phyloP scores from a whole-genome alignment of 1,140 invertebrate genomes.

The Pissodes strobi region DNA sequence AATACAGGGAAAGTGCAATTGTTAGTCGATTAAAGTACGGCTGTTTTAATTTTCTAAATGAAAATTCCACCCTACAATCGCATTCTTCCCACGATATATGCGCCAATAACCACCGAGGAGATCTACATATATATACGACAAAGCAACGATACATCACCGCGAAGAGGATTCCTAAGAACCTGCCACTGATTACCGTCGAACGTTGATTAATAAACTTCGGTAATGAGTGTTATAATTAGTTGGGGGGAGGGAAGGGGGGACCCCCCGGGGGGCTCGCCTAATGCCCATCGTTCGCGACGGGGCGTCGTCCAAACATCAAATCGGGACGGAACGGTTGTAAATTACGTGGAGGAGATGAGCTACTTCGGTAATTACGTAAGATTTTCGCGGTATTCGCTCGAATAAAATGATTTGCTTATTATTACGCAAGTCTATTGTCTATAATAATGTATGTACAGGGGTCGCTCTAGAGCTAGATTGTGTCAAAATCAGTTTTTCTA shows the following conservation, averaged over 20 bases:
- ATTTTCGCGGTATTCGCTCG: neutral
- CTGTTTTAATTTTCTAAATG: no score
- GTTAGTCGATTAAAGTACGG: no score
- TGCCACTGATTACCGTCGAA: slow-evolving; percentile 47
- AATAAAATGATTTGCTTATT: no score
- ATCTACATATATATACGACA: no score
- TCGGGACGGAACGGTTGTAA: neutral
- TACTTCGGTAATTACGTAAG: neutral
- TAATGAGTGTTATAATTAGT: slow-evolving; percentile 56
- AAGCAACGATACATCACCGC: neutral
- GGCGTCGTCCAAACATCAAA: slow-evolving; percentile 23
- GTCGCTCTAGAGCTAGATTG: no score
- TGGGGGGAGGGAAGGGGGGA: slow-evolving; percentile 40
- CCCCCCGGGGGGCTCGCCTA: slow-evolving; percentile 37
- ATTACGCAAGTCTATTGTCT: no score
- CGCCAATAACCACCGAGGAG: no score
- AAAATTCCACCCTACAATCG: no score
- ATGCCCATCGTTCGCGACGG: slow-evolving; percentile 36
- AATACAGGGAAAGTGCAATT: no score
- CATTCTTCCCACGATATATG: no score
- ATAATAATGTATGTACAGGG: neutral
- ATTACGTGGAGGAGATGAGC: neutral
- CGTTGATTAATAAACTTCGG: slow-evolving; percentile 55
- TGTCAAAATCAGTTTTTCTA: no score
- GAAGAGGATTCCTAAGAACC: neutral